Evolutionary conservation across 2,113 vertebrate genomes (phyloP), one percentile per base, ranked within the genome.

Genomic region (Lagopus leucura): DNA sequence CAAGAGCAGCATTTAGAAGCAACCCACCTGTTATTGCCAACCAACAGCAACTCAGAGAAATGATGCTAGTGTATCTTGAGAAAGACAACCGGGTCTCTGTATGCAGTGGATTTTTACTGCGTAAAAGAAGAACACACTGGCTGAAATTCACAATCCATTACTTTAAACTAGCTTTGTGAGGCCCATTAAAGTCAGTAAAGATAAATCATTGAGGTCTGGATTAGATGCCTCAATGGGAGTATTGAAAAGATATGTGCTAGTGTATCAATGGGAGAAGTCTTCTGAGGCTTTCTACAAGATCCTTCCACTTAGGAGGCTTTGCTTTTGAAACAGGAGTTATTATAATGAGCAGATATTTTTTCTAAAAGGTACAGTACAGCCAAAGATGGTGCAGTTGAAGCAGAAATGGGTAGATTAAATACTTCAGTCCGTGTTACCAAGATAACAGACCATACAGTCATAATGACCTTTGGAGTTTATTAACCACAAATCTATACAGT

Each of bases 1-100:
- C 90, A 96, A 95, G 90, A 94, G 85, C n/a, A 95, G 91, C 75
- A 95, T 93, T 95, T 97, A 91, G 88, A 89, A 95, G 67, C 57
- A 91, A 76, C 82, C 94, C 93, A 97, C 93, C 94, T 89, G 89
- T 88, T 97, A 84, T 86, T 96, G 58, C 94, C 89, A 95, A 63
- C 92, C 87, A 90, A 92, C 67, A 88, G 57, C 85, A 91, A 88
- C 69, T 94, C 86, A 75, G 76, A 94, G 86, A 92, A 97, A 92
- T 54, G 16, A 82, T 89, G 75, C 65, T 82, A 71, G 69, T 85
- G 69, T 94, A 20, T 97, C 85, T 72, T 58, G 61, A 73, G 47
- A 83, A 94, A 93, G 72, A 94, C 94, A 96, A 96, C 87, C 18
- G 57, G 17, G n/a, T 88, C 82, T 96, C 93, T 94, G 91, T 93